Evolutionary conservation across 2,113 vertebrate species (phyloP).

Genomic region (Actenoides hombroni): DNA sequence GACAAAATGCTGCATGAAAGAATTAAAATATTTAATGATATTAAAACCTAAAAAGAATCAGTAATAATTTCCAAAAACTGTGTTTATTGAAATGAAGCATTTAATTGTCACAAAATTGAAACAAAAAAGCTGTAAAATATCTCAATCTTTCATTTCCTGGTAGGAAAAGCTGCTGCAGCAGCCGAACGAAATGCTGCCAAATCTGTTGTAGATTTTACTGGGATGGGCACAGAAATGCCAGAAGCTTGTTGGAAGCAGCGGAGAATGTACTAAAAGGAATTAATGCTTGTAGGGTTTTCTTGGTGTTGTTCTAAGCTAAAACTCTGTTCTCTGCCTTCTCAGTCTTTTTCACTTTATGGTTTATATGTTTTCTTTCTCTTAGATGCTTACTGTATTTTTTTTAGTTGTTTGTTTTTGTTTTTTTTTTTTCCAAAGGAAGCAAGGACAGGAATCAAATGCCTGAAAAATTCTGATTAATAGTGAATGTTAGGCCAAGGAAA

Average conservation of each 20-base stretch:
- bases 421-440: not conserved
- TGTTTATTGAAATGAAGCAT: constrained; percentile 1
- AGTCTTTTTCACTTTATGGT: not conserved
- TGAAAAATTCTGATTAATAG: not conserved
- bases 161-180: not conserved
- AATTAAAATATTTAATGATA: not conserved
- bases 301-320: not conserved
- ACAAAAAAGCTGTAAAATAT: not conserved
- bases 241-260: not conserved
- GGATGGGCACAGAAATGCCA: not conserved
- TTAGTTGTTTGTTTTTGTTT: not conserved
- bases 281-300: not conserved
- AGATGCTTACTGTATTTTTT: not conserved
- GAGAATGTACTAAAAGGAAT: not conserved
- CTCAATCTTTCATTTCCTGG: not conserved
- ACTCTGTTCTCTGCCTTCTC: not conserved
- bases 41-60: not conserved
- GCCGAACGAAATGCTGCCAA: not conserved
- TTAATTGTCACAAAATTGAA: constrained; percentile 12
- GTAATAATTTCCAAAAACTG: not conserved
- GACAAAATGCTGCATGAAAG: not conserved
- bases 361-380: not conserved
- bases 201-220: not conserved
- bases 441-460: not conserved
- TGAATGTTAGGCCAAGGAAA: not conserved